Base-by-base conservation (phyloP, 2,113 vertebrate species). In the Accipiter virgatus region DNA sequence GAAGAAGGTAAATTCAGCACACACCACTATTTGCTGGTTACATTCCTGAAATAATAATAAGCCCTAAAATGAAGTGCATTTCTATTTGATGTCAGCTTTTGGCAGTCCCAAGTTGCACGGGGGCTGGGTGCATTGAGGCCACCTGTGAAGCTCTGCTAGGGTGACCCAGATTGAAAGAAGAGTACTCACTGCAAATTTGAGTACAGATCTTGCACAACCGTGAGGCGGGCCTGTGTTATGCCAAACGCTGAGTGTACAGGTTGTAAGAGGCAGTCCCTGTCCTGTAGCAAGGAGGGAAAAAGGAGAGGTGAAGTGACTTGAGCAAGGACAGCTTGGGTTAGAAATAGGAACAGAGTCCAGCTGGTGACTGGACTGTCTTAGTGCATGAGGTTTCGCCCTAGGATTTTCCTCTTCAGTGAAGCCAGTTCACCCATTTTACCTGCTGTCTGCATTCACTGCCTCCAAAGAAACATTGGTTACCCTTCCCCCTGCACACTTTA, bases 1-100 rank as follows among this genome's bases (percentile, higher is more conserved):
- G 79, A 99, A 98, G 79, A 99, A 99, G 99, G 99, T 99, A 97
- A 96, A 45, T 75, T 59, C 40, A 65, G 43, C 29, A 47, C 62
- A 50, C 16, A 14, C 34, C 42, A 40, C 59, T 50, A 21, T 34
- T 88, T 77, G 16, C 27, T 61, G 38, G 14, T 73, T 68, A 45
- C 70, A 31, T 77, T 75, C 34, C 36, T 75, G 62, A 65, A 77
- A 42, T 29, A 62, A 50, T 72, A 71, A 31, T 38, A 53, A 65
- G 59, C 52, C 58, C 29, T 45, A 6, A 42, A 68, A 73, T 62
- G 10, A 70, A 83, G 68, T 25, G 47, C 16, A 21, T 73, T 62
- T 93, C 50, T 50, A 2, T 67, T 56, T 63, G 48, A 53, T 62
- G 47, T 36, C 80, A 89, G 62, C 55, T 68, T 82, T 75, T 77